Percentiles rank a stretch among this genome's conserved stretches.
phyloP scores from a whole-genome alignment of 2,797 vertebrate species.

The Sylvilagus floridanus region DNA sequence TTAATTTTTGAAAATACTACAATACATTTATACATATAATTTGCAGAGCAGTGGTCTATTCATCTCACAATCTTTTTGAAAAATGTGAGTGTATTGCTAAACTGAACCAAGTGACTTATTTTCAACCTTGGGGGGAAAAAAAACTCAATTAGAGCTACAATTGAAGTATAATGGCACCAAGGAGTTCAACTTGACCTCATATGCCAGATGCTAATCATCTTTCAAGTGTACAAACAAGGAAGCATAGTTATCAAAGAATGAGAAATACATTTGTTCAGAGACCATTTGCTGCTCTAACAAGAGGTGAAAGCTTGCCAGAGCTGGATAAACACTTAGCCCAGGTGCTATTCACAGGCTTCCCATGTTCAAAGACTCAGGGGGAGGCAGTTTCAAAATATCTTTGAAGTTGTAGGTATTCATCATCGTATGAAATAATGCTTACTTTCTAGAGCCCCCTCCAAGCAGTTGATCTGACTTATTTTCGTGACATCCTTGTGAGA shows the following conservation, averaged over 20 bases:
- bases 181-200: slow-evolving; percentile 84
- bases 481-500: slow-evolving; percentile 75
- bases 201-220: slow-evolving; percentile 80
- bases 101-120: slow-evolving; percentile 57
- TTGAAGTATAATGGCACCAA: slow-evolving; percentile 60
- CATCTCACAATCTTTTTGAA: slow-evolving; percentile 14
- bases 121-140: slow-evolving; percentile 65
- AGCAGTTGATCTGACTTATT: slow-evolving; percentile 75
- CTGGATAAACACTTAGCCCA: slow-evolving; percentile 82
- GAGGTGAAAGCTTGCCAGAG: slow-evolving; percentile 83
- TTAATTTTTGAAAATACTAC: slow-evolving; percentile 35
- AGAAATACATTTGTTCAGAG: slow-evolving; percentile 87
- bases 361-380: slow-evolving; percentile 81
- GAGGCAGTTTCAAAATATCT: slow-evolving; percentile 75
- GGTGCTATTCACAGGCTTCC: slow-evolving; percentile 75
- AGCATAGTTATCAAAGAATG: slow-evolving; percentile 84
- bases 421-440: slow-evolving; percentile 72
- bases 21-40: not conserved
- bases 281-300: slow-evolving; percentile 83
- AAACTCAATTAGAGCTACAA: slow-evolving; percentile 40
- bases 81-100: slow-evolving; percentile 11
- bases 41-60: slow-evolving; percentile 40
- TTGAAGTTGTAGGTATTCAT: slow-evolving; percentile 73
- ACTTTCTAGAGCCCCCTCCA: slow-evolving; percentile 60
- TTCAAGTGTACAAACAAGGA: slow-evolving; percentile 85